Evolutionary conservation across 2,888 invertebrate species (phyloP).

Genomic region (Drosophila rellima): DNA sequence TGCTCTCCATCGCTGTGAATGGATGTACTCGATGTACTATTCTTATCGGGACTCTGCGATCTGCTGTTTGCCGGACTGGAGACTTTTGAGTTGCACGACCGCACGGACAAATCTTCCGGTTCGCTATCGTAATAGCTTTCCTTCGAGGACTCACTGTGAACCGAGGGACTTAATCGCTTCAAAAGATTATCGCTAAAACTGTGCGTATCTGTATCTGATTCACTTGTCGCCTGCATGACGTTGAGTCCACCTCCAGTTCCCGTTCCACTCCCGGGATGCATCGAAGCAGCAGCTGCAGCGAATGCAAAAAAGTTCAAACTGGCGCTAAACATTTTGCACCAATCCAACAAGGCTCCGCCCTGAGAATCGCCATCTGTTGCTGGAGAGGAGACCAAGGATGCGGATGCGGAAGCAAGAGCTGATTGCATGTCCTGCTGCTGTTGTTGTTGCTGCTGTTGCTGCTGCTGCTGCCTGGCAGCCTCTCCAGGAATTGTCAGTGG

Average conservation of each 20-base stretch:
- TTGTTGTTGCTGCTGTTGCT: constrained; percentile 42
- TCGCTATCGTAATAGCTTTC: constrained; percentile 83
- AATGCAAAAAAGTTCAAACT: constrained; percentile 80
- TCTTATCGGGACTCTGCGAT: constrained; percentile 78
- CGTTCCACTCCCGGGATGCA: constrained; percentile 57
- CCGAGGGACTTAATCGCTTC: constrained; percentile 85
- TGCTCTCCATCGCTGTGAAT: constrained; percentile 71
- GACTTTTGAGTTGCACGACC: constrained; percentile 73
- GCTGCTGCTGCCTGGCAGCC: constrained; percentile 31
- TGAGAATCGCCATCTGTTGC: constrained; percentile 41
- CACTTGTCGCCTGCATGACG: constrained; percentile 15
- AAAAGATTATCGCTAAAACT: constrained; percentile 84
- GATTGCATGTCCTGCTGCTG: constrained; percentile 23
- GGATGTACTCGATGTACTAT: constrained; percentile 56
- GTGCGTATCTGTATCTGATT: constrained; percentile 40
- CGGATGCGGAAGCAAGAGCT: constrained; percentile 50
- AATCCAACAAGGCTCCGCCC: constrained; percentile 88
- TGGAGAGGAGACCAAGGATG: constrained; percentile 27
- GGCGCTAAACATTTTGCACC: constrained; percentile 90
- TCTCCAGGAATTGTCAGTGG: constrained; percentile 23
- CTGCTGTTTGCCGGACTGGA: constrained; percentile 71
- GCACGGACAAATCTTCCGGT: constrained; percentile 84
- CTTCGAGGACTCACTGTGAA: constrained; percentile 77
- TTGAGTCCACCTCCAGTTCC: background rate
- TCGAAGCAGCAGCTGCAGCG: constrained; percentile 76